Conservation (phyloP, 2,797 vertebrate species). For the Ctenosaura bakeri region DNA sequence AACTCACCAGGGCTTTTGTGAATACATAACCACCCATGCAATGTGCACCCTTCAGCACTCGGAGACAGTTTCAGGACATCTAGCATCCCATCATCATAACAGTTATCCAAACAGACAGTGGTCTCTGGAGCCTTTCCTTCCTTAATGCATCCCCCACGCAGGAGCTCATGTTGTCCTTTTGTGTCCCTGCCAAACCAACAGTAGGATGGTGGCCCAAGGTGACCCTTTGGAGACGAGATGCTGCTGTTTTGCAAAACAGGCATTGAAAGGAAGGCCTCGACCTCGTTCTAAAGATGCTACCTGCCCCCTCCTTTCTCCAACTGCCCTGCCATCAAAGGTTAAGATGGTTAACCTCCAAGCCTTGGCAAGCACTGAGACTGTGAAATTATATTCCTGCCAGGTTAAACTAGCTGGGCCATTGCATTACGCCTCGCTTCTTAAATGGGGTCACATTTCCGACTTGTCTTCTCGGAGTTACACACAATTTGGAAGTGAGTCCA, state of each 20-base stretch:
- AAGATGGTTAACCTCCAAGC: not conserved
- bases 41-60: not conserved
- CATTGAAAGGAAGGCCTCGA: not conserved
- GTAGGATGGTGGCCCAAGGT: accelerated
- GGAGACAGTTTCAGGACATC: not conserved
- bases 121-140: not conserved
- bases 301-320: too few species aligned
- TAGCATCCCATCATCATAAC: not conserved
- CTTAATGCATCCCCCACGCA: not conserved
- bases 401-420: not conserved
- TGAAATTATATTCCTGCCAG: not conserved
- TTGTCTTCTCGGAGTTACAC: not conserved
- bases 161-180: not conserved
- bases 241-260: constrained; percentile 16
- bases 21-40: not conserved
- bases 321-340: not conserved
- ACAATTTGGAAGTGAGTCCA: too few species aligned
- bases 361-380: constrained; percentile 3
- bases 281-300: not conserved
- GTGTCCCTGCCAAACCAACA: constrained; percentile 1
- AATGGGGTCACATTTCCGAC: not conserved
- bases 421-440: accelerated
- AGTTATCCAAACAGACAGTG: not conserved
- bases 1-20: not conserved
- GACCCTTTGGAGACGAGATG: accelerated